A percentile compares a stretch with the other conserved stretches of the same genome.
phyloP scores from a whole-genome alignment of 53 echinoderm and acorn worm species.

The Astropecten irregularis region DNA sequence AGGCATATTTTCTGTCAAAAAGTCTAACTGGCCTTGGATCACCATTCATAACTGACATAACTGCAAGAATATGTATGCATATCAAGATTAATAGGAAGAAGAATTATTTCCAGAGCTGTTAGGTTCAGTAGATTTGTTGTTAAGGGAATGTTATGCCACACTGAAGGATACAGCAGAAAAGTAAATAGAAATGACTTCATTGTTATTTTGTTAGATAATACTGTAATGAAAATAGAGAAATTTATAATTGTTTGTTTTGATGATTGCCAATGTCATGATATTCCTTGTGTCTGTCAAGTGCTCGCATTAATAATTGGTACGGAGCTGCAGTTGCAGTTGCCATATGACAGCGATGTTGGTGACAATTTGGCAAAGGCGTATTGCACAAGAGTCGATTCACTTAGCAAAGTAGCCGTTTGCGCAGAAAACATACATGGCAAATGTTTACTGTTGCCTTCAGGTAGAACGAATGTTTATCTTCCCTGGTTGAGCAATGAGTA shows the following conservation, averaged over 20 bases:
- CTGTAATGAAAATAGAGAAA: not conserved
- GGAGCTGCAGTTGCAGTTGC: not conserved
- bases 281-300: no score
- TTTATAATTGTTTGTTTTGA: no score
- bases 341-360: not conserved
- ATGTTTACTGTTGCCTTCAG: not conserved
- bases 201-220: not conserved
- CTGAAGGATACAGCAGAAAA: conserved; percentile 2
- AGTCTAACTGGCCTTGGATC: conserved; percentile 14
- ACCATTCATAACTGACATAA: not conserved
- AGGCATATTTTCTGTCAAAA: not conserved
- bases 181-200: conserved; percentile 3
- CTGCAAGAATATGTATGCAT: no score
- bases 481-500: not conserved
- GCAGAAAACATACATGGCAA: conserved; percentile 3
- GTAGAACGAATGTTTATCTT: conserved; percentile 4
- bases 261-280: no score
- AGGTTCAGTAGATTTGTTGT: no score
- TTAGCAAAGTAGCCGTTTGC: not conserved
- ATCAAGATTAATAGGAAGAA: no score
- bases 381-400: not conserved
- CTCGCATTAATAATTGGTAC: no score
- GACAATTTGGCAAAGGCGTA: conserved; percentile 7
- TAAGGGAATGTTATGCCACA: not conserved
- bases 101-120: no score